A percentile compares a stretch with the other conserved stretches of the same genome.
phyloP scores from a whole-genome alignment of 2,797 vertebrate species.

The Neopelma chrysocephalum region DNA sequence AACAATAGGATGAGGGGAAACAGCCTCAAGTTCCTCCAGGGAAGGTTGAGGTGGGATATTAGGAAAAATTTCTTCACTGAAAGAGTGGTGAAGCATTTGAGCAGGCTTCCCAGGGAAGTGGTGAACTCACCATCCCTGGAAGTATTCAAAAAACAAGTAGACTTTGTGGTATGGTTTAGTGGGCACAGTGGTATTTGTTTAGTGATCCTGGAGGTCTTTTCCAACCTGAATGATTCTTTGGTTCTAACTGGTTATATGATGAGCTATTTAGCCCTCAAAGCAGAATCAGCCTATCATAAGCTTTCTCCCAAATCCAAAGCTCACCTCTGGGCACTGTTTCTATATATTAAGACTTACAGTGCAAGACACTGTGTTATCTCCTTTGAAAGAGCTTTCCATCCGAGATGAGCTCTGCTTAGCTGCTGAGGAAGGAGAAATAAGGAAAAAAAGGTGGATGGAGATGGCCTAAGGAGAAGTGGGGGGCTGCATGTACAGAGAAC shows the following conservation, averaged over 20 bases:
- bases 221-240: neutral
- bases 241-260: neutral
- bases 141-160: neutral
- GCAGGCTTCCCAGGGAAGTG: neutral
- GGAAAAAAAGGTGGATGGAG: neutral
- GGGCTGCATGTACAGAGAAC: neutral
- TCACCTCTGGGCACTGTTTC: neutral
- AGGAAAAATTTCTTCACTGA: neutral
- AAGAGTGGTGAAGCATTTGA: neutral
- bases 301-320: neutral
- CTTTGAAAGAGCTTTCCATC: neutral
- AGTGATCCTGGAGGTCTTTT: neutral
- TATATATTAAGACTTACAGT: accelerated
- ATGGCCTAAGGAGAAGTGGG: neutral
- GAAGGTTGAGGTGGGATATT: neutral
- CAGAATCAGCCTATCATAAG: neutral
- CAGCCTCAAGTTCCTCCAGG: neutral
- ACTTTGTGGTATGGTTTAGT: neutral
- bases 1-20: neutral
- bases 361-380: neutral
- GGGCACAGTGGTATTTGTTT: neutral
- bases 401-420: neutral
- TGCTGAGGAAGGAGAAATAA: neutral
- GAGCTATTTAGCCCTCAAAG: neutral
- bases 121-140: neutral